Percentiles rank a stretch among this genome's conserved stretches.
These are phyloP conservation scores for Pterocles burchelli DNA, from an alignment of 2,113 vertebrate genomes.

Conservation along the genomic window DNA sequence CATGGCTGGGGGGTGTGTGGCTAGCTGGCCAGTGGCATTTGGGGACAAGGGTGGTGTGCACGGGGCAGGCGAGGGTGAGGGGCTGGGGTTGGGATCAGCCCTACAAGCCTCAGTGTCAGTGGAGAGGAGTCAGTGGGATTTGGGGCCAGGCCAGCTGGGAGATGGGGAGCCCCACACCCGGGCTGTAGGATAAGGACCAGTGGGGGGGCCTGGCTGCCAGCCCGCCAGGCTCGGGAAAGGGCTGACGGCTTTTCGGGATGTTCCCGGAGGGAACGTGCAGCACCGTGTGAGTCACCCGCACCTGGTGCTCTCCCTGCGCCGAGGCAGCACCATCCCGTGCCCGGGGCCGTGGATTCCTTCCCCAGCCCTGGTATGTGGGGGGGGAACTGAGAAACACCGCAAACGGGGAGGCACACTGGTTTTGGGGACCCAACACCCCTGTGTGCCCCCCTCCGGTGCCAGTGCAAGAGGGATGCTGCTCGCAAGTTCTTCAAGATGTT, in stretches of 20 bases:
- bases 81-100: neutral
- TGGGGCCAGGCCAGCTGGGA: neutral
- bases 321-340: neutral
- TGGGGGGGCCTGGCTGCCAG: neutral
- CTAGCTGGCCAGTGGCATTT: neutral
- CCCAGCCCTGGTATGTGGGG: neutral
- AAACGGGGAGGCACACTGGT: neutral
- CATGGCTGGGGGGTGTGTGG: rapidly evolving
- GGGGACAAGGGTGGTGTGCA: neutral
- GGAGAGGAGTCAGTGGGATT: neutral
- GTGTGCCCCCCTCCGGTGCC: neutral
- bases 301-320: neutral
- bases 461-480: neutral
- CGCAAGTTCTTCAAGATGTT: neutral
- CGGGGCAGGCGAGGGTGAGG: rapidly evolving
- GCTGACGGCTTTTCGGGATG: neutral
- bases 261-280: neutral
- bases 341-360: slow-evolving; percentile 39
- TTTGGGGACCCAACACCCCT: neutral
- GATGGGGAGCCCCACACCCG: neutral
- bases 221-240: neutral
- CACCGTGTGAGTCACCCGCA: slow-evolving; percentile 13
- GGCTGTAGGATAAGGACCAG: neutral
- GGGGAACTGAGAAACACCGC: neutral
- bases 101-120: neutral